Evolutionary conservation across 2,113 vertebrate genomes (phyloP), one percentile per base, ranked within the genome.

Genomic region (Merops nubicus): DNA sequence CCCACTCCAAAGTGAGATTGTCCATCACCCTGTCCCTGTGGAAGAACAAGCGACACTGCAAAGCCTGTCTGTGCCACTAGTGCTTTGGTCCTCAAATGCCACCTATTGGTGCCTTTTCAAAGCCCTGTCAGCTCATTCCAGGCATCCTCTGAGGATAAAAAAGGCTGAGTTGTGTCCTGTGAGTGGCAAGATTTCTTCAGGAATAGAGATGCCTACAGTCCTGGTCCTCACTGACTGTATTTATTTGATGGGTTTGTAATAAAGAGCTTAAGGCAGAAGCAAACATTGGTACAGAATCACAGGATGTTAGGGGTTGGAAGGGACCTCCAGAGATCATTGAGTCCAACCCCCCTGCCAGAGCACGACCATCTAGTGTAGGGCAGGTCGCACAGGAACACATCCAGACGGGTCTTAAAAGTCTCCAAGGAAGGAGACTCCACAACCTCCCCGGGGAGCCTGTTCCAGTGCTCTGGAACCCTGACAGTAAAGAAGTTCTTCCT

Each of bases 121-220:
- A 85, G 42, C 26, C 45, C 31, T 40, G 3, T 11, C 1, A 0
- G 8, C 34, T 56, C 59, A 45, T 48, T 56, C 53, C 0, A 0
- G 36, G 31, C 38, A 43, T 14, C 26, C 22, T 53, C 33, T 36
- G 38, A 47, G 45, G 15, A 28, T 73, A 20, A 54, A 59, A 43
- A 38, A 5, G 38, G 25, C 20, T 33, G 43, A 77, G 29, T 36
- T 34, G 17, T 34, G 29, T 34, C 57, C 57, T 65, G 5, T 20
- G 51, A 60, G 57, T 10, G 67, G 29, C 64, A 78, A 78, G 23
- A 21, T 73, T 59, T 65, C 40, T 65, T 16, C 50, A 51, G 36
- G 50, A 64, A 70, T 16, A 8, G 33, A 60, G 26, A 36, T n/a
- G 40, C 40, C 64, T 60, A 6, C 26, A 42, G 23, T 6, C 16